These are phyloP conservation scores for Myiothlypis coronata DNA, from an alignment of 2,797 vertebrate genomes.

Conservation along the genomic window DNA sequence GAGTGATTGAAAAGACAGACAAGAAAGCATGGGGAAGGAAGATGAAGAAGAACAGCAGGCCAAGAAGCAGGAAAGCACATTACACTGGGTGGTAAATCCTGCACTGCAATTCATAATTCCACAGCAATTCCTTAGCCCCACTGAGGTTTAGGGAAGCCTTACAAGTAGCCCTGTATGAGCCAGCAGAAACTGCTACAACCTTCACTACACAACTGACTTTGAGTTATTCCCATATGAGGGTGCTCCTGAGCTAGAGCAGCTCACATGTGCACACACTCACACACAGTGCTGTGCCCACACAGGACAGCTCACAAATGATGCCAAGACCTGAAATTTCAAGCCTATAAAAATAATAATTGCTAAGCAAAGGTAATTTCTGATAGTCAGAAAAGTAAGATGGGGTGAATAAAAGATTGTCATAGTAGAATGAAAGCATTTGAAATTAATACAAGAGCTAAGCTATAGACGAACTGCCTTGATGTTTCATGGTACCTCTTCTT, in stretches of 20 bases:
- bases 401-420: not conserved
- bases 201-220: not conserved
- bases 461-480: not conserved
- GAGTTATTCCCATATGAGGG: not conserved
- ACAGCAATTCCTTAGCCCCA: not conserved
- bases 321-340: not conserved
- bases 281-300: not conserved
- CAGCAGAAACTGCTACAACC: not conserved
- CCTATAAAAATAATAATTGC: not conserved
- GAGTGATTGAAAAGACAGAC: not conserved
- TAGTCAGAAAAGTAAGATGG: not conserved
- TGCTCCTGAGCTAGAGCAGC: not conserved
- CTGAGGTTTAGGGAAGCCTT: not conserved
- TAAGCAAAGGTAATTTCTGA: not conserved
- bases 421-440: not conserved
- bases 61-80: not conserved
- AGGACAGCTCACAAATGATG: not conserved
- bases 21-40: not conserved
- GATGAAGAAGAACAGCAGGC: not conserved
- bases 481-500: not conserved
- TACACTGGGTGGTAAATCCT: not conserved
- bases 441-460: not conserved
- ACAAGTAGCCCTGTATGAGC: not conserved
- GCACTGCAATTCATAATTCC: not conserved
- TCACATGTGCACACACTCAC: not conserved